Conservation (phyloP, 2,888 invertebrate genomes). For the Protonemura montana region DNA sequence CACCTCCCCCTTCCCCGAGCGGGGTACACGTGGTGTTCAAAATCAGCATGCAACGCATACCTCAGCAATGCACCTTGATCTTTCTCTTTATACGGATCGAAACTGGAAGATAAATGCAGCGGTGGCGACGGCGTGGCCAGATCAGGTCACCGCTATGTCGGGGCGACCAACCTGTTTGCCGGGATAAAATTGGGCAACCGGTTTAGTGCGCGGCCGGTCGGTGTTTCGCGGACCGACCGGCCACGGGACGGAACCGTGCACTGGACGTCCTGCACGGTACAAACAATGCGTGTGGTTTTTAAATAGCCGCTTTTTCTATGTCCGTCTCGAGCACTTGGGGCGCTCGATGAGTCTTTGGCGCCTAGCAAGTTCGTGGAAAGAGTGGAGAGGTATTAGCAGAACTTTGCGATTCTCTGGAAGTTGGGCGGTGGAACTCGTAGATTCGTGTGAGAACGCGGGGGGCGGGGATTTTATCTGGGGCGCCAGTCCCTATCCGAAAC, state of each 20-base stretch:
- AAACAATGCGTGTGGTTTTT: too few species aligned
- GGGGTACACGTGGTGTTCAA: background rate
- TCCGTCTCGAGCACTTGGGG: too few species aligned
- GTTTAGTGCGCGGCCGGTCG: background rate
- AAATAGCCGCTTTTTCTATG: too few species aligned
- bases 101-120: background rate
- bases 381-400: too few species aligned
- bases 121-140: background rate
- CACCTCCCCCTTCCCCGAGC: background rate
- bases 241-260: background rate
- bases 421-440: too few species aligned
- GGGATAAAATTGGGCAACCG: background rate
- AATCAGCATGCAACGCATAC: background rate
- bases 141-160: too few species aligned
- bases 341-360: too few species aligned
- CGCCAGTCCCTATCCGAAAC: too few species aligned
- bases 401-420: too few species aligned
- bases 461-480: too few species aligned
- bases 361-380: too few species aligned
- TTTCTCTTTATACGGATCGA: background rate
- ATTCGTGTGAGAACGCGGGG: too few species aligned
- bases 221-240: background rate
- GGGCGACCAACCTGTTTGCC: background rate
- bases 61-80: background rate
- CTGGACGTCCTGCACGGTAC: background rate